phyloP scores from a whole-genome alignment of 1,140 invertebrate genomes.

The Drosophila pachea region DNA sequence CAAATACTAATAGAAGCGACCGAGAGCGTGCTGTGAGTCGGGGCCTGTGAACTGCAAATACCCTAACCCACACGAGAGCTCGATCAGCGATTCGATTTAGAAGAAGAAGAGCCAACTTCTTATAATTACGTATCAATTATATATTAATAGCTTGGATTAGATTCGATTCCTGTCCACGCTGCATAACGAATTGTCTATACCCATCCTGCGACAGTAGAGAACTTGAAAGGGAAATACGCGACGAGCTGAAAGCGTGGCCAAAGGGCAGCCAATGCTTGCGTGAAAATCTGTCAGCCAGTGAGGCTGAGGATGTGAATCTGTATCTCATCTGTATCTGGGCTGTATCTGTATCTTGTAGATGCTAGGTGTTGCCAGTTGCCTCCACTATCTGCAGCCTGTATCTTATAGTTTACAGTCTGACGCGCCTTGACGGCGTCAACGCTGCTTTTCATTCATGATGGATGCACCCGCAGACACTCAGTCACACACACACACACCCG shows the following conservation, averaged over 20 bases:
- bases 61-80: background rate
- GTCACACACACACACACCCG: constrained; percentile 14
- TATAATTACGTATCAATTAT: no score
- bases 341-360: constrained; percentile 14
- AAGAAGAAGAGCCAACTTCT: no score
- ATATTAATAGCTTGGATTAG: no score
- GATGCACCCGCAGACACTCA: constrained; percentile 36
- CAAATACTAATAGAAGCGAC: constrained; percentile 22
- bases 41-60: background rate
- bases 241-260: constrained; percentile 30
- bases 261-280: constrained; percentile 37
- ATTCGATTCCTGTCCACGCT: no score
- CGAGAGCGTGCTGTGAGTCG: background rate
- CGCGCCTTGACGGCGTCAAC: constrained; percentile 35
- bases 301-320: constrained; percentile 8
- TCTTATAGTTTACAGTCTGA: constrained; percentile 72
- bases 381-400: constrained; percentile 19
- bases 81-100: no score
- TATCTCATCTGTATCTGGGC: no score
- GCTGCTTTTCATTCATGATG: constrained; percentile 66
- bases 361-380: constrained; percentile 2
- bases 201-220: no score
- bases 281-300: constrained; percentile 24
- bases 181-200: no score
- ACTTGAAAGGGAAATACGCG: no score